Percentiles rank a stretch among this genome's conserved stretches.
Evolutionary conservation across 2,113 vertebrate species (phyloP).

Genomic region (Silurus glanis): DNA sequence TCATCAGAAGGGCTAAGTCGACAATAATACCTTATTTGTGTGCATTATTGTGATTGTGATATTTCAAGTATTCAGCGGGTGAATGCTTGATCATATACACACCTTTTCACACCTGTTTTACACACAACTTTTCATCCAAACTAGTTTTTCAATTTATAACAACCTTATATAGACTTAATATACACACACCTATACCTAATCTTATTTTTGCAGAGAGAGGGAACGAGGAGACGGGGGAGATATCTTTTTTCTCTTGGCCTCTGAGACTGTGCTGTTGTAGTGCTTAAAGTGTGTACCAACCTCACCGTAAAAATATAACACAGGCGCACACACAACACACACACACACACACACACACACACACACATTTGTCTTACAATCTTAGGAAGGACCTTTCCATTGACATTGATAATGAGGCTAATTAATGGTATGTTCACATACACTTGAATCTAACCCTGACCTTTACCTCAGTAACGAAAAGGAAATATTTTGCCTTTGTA

Average conservation of each 20-base stretch:
- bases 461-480: background rate
- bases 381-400: background rate
- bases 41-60: background rate
- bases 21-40: background rate
- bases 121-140: background rate
- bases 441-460: background rate
- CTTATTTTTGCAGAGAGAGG: background rate
- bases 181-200: background rate
- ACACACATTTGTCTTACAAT: background rate
- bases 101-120: slow-evolving; percentile 17
- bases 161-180: background rate
- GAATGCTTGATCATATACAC: background rate
- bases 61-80: slow-evolving; percentile 28
- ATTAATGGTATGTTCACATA: background rate
- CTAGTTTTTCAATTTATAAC: background rate
- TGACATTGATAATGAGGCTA: background rate
- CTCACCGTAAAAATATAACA: background rate
- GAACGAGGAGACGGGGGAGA: background rate
- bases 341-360: background rate
- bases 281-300: background rate
- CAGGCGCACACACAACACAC: background rate
- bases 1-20: background rate
- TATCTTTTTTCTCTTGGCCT: background rate
- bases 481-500: background rate
- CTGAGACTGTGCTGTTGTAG: background rate